These are phyloP conservation scores for Terebella lapidaria DNA, from an alignment of 2,888 invertebrate species.

Conservation along the genomic window DNA sequence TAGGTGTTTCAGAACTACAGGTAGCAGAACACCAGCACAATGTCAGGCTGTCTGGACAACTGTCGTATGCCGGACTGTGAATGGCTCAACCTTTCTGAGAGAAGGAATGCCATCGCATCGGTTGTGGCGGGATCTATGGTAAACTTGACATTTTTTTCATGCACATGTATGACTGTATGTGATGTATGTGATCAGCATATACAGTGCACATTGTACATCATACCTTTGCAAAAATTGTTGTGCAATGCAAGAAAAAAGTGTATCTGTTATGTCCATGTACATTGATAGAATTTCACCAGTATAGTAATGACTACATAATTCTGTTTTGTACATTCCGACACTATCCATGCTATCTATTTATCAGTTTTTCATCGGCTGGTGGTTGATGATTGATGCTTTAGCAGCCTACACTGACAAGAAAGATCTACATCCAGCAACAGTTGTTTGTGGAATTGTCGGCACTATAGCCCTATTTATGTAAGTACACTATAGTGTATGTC, in stretches of 20 bases:
- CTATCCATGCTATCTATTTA: neutral
- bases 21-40: conserved; percentile 1
- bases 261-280: too few species aligned
- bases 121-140: conserved; percentile 83
- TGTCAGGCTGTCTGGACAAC: conserved; percentile 10
- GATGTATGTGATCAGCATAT: too few species aligned
- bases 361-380: conserved; percentile 90
- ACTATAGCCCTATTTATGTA: conserved; percentile 91
- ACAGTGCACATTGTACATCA: too few species aligned
- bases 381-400: conserved; percentile 94
- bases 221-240: too few species aligned
- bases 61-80: conserved; percentile 7
- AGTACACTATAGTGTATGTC: conserved; percentile 35
- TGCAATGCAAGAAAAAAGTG: too few species aligned
- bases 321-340: too few species aligned
- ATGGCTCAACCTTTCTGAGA: conserved; percentile 61
- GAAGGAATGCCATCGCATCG: conserved; percentile 80
- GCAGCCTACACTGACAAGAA: conserved; percentile 64
- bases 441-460: conserved; percentile 89
- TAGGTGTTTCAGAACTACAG: too few species aligned
- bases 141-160: neutral
- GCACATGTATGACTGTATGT: too few species aligned
- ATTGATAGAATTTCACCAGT: neutral
- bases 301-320: too few species aligned
- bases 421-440: conserved; percentile 64